phyloP scores from a whole-genome alignment of 2,113 vertebrate species.

The Hoplias malabaricus region DNA sequence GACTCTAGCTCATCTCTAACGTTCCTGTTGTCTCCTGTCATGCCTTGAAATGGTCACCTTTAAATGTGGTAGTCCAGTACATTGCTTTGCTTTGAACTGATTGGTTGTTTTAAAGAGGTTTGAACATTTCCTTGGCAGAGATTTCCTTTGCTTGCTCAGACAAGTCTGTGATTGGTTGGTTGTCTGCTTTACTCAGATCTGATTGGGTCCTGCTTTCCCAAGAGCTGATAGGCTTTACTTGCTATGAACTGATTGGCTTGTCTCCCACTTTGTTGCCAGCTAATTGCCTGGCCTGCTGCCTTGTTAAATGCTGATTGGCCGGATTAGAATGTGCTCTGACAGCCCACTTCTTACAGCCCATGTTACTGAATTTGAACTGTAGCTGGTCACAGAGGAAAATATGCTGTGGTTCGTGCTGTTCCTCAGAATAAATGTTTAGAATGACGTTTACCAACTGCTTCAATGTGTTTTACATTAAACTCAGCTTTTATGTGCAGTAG shows the following conservation, averaged over 20 bases:
- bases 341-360: neutral
- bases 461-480: conserved; percentile 1
- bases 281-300: neutral
- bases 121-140: too few species aligned
- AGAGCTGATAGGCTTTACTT: too few species aligned
- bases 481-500: neutral
- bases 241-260: neutral
- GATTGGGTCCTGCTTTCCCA: neutral
- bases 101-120: too few species aligned
- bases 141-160: neutral
- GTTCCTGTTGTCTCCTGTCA: too few species aligned
- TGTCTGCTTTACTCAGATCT: neutral
- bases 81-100: too few species aligned
- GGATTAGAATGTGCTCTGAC: neutral
- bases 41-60: too few species aligned
- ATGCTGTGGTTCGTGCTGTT: neutral
- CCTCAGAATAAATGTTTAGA: neutral
- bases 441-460: neutral
- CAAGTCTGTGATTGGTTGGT: neutral
- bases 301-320: neutral
- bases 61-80: too few species aligned
- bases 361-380: neutral
- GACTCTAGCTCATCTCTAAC: too few species aligned
- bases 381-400: neutral
- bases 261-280: neutral